Conservation (phyloP, 2,888 invertebrate species). For the Cheilosia grossa region DNA sequence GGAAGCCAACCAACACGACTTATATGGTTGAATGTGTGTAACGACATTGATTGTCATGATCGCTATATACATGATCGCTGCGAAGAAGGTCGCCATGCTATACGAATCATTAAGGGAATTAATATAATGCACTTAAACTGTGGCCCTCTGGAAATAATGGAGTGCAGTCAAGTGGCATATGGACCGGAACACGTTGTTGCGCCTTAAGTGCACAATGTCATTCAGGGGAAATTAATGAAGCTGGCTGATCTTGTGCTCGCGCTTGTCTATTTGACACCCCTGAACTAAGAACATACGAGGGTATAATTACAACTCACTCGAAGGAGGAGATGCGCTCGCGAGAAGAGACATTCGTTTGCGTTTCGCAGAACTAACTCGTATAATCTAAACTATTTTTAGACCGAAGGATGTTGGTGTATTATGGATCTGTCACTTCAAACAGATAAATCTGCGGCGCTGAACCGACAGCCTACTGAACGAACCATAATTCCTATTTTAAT, state of each 20-base stretch:
- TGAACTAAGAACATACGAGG: conserved; percentile 11
- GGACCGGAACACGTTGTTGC: conserved; percentile 54
- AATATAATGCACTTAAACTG: conserved; percentile 53
- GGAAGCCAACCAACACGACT: conserved; percentile 3
- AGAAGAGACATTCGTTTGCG: conserved; percentile 24
- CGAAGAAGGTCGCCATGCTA: conserved; percentile 31
- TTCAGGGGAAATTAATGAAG: conserved; percentile 70
- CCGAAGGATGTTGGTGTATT: conserved; percentile 61
- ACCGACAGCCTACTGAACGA: conserved; percentile 32
- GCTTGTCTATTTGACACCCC: conserved; percentile 40
- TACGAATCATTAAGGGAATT: conserved; percentile 55
- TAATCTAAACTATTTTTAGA: conserved; percentile 55
- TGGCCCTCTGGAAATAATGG: conserved; percentile 17
- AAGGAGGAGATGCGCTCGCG: conserved; percentile 4
- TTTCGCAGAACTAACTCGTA: conserved; percentile 35
- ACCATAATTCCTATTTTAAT: conserved; percentile 61
- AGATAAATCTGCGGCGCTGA: conserved; percentile 60
- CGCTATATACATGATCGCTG: conserved; percentile 36
- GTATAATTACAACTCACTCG: conserved; percentile 13
- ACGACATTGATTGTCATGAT: conserved; percentile 49
- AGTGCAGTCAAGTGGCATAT: conserved; percentile 32
- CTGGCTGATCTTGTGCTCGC: conserved; percentile 46
- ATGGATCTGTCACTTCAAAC: conserved; percentile 65
- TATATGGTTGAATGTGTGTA: conserved; percentile 4
- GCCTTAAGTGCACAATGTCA: conserved; percentile 68